A percentile compares a stretch with the other conserved stretches of the same genome.
phyloP scores from a whole-genome alignment of 2,888 invertebrate species.

The Heliconius sara region DNA sequence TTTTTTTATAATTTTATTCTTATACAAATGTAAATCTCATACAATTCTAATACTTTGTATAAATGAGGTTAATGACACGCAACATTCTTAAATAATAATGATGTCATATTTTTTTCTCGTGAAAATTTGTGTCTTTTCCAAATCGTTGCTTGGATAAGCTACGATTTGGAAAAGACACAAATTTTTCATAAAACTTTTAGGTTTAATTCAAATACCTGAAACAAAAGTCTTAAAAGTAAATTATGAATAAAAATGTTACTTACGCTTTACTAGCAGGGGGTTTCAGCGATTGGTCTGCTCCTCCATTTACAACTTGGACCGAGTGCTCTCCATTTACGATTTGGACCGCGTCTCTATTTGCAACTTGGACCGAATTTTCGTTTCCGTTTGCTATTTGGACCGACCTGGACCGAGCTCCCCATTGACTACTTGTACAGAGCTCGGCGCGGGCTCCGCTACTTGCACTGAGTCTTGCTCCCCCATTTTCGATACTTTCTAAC shows the following conservation, averaged over 20 bases:
- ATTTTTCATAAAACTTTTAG: too few relatives aligned
- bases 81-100: too few relatives aligned
- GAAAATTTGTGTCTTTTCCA: not conserved
- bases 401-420: not conserved
- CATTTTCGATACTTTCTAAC: constrained; percentile 56
- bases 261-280: constrained; percentile 41
- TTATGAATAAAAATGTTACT: constrained; percentile 23
- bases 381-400: not conserved
- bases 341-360: not conserved
- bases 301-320: constrained; percentile 43
- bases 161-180: too few relatives aligned
- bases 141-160: not conserved
- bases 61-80: too few relatives aligned
- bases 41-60: too few relatives aligned
- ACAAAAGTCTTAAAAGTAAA: too few relatives aligned
- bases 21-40: too few relatives aligned
- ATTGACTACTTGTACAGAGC: not conserved
- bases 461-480: constrained; percentile 66
- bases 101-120: not conserved
- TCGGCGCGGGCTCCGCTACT: constrained; percentile 57
- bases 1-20: too few relatives aligned
- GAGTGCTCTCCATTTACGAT: constrained; percentile 28
- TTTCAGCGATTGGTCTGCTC: constrained; percentile 25
- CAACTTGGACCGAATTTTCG: not conserved
- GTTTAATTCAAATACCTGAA: too few relatives aligned